Conservation (phyloP, 2,797 vertebrate genomes). For the Tarsius wallacei region DNA sequence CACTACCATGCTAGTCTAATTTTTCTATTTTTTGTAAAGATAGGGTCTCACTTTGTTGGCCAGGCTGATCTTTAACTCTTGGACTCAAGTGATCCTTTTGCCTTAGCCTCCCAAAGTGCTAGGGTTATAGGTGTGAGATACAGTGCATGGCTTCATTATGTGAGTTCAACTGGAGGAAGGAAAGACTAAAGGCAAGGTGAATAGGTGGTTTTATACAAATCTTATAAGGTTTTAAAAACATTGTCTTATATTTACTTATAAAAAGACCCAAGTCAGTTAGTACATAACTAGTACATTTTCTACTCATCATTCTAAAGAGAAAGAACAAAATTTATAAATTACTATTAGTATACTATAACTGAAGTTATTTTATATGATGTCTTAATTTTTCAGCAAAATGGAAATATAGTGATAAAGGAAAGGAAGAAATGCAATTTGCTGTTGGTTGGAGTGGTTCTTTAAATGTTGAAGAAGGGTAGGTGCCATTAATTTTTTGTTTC, state of each 20-base stretch:
- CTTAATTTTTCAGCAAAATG: constrained; percentile 93
- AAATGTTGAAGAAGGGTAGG: constrained; percentile 96
- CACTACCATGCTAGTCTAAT: too few relatives aligned
- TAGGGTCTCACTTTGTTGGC: too few relatives aligned
- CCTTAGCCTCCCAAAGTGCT: too few relatives aligned
- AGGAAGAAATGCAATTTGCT: constrained; percentile 97
- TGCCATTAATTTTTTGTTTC: constrained; percentile 11
- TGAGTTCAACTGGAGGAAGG: constrained; percentile 30
- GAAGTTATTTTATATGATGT: constrained; percentile 28
- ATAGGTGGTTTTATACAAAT: neutral
- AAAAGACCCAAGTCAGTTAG: neutral
- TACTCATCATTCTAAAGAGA: neutral
- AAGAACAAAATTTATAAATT: constrained; percentile 30
- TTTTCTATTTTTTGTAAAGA: too few relatives aligned
- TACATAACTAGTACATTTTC: neutral
- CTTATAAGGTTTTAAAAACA: neutral
- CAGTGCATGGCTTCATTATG: neutral
- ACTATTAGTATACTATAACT: neutral
- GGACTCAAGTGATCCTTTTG: too few relatives aligned
- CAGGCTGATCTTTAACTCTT: too few relatives aligned
- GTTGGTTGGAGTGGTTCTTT: constrained; percentile 97
- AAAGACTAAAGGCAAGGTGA: neutral
- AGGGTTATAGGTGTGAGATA: too few relatives aligned
- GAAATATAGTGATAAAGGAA: constrained; percentile 95
- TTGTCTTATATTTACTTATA: neutral